Evolutionary conservation across 37 sponge, comb jelly and placozoan genomes (phyloP).

Genomic region (Eunapius fragilis): DNA sequence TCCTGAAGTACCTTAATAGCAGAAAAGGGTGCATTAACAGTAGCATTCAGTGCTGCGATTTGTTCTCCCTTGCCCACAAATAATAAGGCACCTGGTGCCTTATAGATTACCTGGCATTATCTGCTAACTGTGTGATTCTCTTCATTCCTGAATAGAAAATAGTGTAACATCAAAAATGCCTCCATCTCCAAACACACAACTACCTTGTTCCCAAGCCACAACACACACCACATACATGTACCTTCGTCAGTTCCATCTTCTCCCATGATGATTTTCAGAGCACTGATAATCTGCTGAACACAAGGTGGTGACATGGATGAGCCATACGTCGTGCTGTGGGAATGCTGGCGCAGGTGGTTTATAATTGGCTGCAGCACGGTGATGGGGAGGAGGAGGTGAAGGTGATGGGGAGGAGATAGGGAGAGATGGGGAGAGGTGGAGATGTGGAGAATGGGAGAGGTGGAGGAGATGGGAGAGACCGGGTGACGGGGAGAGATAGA

Average conservation of each 20-base stretch:
- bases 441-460: no score
- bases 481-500: no score
- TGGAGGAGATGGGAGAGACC: no score
- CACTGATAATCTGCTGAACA: constrained; percentile 69
- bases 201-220: neutral
- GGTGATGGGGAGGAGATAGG: no score
- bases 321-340: constrained; percentile 85
- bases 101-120: constrained; percentile 58
- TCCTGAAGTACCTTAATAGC: constrained; percentile 91
- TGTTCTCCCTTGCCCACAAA: no score
- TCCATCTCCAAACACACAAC: neutral
- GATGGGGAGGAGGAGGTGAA: no score
- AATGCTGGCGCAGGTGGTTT: constrained; percentile 77
- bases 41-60: no score
- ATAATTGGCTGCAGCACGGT: constrained; percentile 73
- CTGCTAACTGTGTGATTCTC: constrained; percentile 61
- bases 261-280: constrained; percentile 91
- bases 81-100: no score
- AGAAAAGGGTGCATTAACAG: no score
- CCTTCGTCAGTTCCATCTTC: constrained; percentile 90
- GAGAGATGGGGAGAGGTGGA: no score
- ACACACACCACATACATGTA: neutral
- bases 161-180: neutral
- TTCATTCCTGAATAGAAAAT: constrained; percentile 16
- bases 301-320: constrained; percentile 86